These are phyloP conservation scores for Goniozus legneri DNA, from an alignment of 1,140 invertebrate genomes.

Conservation along the genomic window DNA sequence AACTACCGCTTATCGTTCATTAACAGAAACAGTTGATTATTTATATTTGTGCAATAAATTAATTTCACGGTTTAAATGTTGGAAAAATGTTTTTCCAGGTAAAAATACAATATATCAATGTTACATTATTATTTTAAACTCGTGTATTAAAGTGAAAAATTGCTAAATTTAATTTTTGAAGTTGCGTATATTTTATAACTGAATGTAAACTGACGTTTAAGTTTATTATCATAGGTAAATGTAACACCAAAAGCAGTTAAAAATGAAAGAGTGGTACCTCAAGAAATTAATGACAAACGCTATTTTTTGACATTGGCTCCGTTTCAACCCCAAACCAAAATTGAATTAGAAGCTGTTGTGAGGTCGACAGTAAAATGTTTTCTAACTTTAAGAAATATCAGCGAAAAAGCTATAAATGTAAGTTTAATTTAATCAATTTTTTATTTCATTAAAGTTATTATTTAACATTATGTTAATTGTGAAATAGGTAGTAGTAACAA, in stretches of 20 bases:
- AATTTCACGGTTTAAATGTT: too few relatives aligned
- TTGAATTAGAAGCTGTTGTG: slow-evolving; percentile 32
- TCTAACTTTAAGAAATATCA: slow-evolving; percentile 34
- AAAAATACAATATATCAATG: slow-evolving; percentile 7
- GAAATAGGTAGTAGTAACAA: slow-evolving; percentile 59
- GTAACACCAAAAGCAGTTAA: slow-evolving; percentile 33
- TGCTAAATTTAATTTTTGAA: too few relatives aligned
- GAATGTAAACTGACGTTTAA: too few relatives aligned
- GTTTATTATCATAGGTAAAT: slow-evolving; percentile 28
- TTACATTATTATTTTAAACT: slow-evolving; percentile 4
- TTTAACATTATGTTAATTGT: neutral
- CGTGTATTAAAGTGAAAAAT: too few relatives aligned
- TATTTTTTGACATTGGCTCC: slow-evolving; percentile 37
- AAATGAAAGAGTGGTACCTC: slow-evolving; percentile 2
- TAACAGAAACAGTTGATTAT: too few relatives aligned
- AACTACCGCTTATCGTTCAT: too few relatives aligned
- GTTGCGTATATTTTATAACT: too few relatives aligned
- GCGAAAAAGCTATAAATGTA: slow-evolving; percentile 32
- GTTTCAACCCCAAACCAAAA: slow-evolving; percentile 41
- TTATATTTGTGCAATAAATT: too few relatives aligned
- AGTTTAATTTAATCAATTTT: slow-evolving; percentile 7
- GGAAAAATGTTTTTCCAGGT: slow-evolving; percentile 36
- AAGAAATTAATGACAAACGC: slow-evolving; percentile 6
- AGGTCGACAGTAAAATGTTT: slow-evolving; percentile 22
- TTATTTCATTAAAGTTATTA: slow-evolving; percentile 4